Evolutionary conservation across 2,888 invertebrate species (phyloP), one percentile per base, ranked within the genome.

Genomic region (Synanthedon tipuliformis): DNA sequence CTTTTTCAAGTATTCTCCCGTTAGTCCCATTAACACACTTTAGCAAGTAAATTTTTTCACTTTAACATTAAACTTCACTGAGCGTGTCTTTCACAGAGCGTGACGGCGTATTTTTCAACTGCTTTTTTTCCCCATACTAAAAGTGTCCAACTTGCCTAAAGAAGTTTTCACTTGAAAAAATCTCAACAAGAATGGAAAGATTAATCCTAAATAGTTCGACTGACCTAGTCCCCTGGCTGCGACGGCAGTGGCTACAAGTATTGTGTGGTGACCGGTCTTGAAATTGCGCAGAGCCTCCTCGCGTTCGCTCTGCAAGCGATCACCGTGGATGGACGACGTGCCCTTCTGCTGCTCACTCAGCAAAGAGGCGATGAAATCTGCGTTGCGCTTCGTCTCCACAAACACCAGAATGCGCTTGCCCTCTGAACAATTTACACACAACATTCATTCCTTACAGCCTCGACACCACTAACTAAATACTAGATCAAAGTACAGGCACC

Each of bases 301-400:
- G 52, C 99, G 91, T 76, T 99, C 99, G 51, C 94, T 90, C 77
- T 99, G 99, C 66, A 94, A 91, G 50, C 99, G 92, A 83, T 99
- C 99, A 41, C 99, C 99, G 81, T 99, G 99, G 69, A 99, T 99
- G 45, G 98, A 98, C 4, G 98, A 97, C 0, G 98, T 98, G 7
- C 97, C 94, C 72, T 92, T 90, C 54, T 92, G 90, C n/a, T 81
- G 78, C 73, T 95, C 94, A 0, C 94, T 94, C 40, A 98, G 77
- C 63, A 92, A 90, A 0, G 94, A 91, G 0, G 97, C 98, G 18
- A 96, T 82, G 71, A 95, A 97, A 76, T 99, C 98, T 0, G 97
- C 96, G 55, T 92, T 94, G 48, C 94, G 90, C 69, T 98, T 97
- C 12, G 92, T 93, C 68, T 95, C 96, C 0, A 98, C 97, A 71